Evolutionary conservation across 2,113 vertebrate genomes (phyloP), one percentile per base, ranked within the genome.

Genomic region (human): DNA sequence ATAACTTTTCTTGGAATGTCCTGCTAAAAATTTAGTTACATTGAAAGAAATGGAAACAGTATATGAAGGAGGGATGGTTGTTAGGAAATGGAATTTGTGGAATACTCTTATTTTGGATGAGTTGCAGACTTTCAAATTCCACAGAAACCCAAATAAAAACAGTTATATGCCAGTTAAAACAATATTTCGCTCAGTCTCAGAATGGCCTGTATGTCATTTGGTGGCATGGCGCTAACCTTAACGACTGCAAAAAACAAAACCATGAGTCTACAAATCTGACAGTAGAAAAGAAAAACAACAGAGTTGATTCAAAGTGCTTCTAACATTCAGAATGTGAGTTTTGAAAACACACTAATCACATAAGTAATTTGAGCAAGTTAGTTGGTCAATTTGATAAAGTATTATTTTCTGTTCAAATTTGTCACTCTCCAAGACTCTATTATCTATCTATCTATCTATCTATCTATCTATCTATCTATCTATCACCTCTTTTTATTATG

Each of bases 71-170:
- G 48, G 90, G 79, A 85, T 97, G 18, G 97, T 72, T 98, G 97
- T 96, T 97, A 88, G 59, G 35, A 98, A 96, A 92, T 96, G 96
- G 98, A 98, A 98, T 99, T 98, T 94, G 92, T 97, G 93, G 98
- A 98, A 98, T 97, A 89, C 95, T 52, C 87, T 98, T 84, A 84
- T 94, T 98, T 94, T 97, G 64, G 93, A 98, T 98, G 97, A 98
- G 86, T 79, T 98, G 68, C 88, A 97, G 82, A 85, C 94, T 96
- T 90, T 82, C 97, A 98, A 96, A 98, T 97, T 98, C 98, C 96
- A 92, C 87, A 98, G 79, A 96, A 84, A 97, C 92, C 0, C 89
- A 95, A 97, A 57, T 86, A 89, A 93, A 96, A 96, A 90, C 89
- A 97, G 92, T 97, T 84, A 85, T 94, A 57, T 78, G 79, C 96